Evolutionary conservation across 1,140 invertebrate genomes (phyloP).

Genomic region (Drosophila guanche): DNA sequence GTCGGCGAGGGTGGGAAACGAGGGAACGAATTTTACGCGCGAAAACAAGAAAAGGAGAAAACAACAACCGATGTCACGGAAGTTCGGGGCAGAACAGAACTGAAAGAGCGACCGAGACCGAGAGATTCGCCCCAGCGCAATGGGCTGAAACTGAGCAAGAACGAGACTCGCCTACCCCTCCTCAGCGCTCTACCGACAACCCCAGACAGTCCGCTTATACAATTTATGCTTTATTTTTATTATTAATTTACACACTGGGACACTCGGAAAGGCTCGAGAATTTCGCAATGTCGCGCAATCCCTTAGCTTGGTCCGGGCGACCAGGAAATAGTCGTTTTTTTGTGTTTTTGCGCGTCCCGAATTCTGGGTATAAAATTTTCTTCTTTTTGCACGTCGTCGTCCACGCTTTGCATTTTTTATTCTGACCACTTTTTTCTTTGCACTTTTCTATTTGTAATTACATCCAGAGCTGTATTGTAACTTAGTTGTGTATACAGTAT

Average conservation of each 20-base stretch:
- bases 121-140: constrained; percentile 66
- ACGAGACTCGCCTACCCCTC: constrained; percentile 42
- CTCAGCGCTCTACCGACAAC: constrained; percentile 23
- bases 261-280: constrained; percentile 25
- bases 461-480: constrained; percentile 20
- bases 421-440: constrained; percentile 37
- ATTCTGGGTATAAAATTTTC: constrained; percentile 51
- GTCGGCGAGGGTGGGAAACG: constrained; percentile 4
- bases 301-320: constrained; percentile 10
- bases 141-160: constrained; percentile 65
- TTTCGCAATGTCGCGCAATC: constrained; percentile 51
- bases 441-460: constrained; percentile 19
- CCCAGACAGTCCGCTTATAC: constrained; percentile 59
- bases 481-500: constrained; percentile 15
- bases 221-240: constrained; percentile 60
- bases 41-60: constrained; percentile 54
- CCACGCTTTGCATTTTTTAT: constrained; percentile 53
- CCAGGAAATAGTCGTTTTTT: constrained; percentile 4
- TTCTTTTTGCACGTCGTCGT: constrained; percentile 66
- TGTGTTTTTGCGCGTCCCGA: constrained; percentile 44
- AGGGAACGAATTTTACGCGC: constrained; percentile 64
- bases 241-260: constrained; percentile 32
- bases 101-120: constrained; percentile 53
- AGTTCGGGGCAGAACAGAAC: constrained; percentile 74
- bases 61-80: constrained; percentile 74